These are phyloP conservation scores for Pogonomyrmex barbatus DNA, from an alignment of 1,140 invertebrate genomes.

Conservation along the genomic window DNA sequence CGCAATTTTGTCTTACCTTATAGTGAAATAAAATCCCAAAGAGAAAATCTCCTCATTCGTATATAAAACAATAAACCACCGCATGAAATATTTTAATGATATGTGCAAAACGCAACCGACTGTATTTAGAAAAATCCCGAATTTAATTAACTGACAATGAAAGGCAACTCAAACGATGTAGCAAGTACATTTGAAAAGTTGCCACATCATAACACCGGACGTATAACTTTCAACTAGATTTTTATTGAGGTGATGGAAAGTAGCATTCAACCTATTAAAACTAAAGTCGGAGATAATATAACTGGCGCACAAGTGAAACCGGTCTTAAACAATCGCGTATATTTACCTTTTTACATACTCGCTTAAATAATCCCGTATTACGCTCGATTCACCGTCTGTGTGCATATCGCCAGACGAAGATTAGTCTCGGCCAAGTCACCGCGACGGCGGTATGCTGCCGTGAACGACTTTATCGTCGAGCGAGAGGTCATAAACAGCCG, in stretches of 20 bases:
- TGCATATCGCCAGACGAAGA: slow-evolving; percentile 21
- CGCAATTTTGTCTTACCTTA: not conserved
- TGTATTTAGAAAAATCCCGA: not conserved
- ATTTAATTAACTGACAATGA: slow-evolving; percentile 11
- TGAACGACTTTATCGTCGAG: slow-evolving; percentile 62
- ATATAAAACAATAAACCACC: not conserved
- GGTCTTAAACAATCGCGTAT: slow-evolving; percentile 24
- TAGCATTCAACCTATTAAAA: not conserved
- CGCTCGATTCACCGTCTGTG: not conserved
- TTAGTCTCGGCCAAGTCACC: slow-evolving; percentile 52
- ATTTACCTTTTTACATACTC: not conserved
- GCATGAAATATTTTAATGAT: not conserved
- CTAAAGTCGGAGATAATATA: not conserved
- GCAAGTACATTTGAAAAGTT: slow-evolving; percentile 12
- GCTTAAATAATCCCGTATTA: slow-evolving; percentile 43
- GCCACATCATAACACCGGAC: not conserved
- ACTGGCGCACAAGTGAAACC: not conserved
- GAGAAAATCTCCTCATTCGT: not conserved
- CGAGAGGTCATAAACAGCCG: slow-evolving; percentile 58
- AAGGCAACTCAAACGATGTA: not conserved
- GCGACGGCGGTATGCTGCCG: slow-evolving; percentile 10
- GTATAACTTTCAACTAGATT: slow-evolving; percentile 2
- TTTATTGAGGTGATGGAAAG: not conserved
- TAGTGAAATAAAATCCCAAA: not conserved
- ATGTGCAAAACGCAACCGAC: not conserved